Conservation (phyloP, 2,113 vertebrate genomes). For the Tachuris rubrigastra region DNA sequence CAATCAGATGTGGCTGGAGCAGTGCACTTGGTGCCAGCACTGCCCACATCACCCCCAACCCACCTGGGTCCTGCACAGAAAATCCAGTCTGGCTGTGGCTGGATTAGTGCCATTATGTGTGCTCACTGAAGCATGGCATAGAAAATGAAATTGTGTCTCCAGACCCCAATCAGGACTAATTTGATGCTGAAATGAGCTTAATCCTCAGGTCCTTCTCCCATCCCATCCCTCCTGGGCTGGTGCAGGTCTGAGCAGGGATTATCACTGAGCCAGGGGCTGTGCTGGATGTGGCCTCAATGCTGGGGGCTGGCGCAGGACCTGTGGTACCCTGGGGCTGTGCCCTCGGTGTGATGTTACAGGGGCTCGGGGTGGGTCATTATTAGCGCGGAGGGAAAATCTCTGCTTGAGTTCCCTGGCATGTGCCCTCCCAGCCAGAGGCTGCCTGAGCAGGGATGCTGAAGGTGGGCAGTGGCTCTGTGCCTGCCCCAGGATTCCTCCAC, state of each 20-base stretch:
- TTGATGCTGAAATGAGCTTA: slow-evolving; percentile 7
- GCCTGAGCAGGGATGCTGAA: background rate
- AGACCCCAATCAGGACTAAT: slow-evolving; percentile 37
- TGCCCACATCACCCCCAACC: background rate
- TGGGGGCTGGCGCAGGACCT: background rate
- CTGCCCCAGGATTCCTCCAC: background rate
- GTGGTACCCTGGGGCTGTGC: background rate
- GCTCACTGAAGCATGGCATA: background rate
- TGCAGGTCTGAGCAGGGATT: slow-evolving; percentile 15
- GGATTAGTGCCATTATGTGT: slow-evolving; percentile 24
- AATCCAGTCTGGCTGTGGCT: background rate
- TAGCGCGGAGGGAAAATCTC: background rate
- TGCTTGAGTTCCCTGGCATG: background rate
- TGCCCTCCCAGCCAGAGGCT: fast-evolving
- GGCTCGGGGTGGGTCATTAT: background rate
- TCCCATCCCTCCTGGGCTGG: background rate
- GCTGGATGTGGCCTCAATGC: background rate
- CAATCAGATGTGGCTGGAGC: fast-evolving
- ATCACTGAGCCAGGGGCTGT: background rate
- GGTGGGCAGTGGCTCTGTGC: background rate
- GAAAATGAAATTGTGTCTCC: slow-evolving; percentile 43
- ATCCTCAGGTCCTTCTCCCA: background rate
- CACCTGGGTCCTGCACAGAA: background rate
- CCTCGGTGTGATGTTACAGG: background rate
- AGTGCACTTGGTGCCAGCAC: fast-evolving